Evolutionary conservation across 2,797 vertebrate genomes (phyloP), one percentile per base, ranked within the genome.

Genomic region (Thunnus albacares): DNA sequence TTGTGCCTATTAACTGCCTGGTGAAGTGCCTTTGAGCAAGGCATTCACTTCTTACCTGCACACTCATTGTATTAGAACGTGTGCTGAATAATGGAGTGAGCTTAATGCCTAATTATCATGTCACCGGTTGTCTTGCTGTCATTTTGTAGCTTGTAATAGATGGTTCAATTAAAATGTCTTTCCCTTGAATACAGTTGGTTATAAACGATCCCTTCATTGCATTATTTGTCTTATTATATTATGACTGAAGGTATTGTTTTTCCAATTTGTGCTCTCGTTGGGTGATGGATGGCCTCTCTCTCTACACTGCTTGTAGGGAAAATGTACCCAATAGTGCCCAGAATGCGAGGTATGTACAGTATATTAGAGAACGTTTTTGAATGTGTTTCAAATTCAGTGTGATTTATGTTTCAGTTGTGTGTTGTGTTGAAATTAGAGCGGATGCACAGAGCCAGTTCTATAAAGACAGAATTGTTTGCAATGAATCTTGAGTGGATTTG

Each of bases 301-400:
- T 67, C 80, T 76, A 33, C 80, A n/a, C 79, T 87, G 69, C 80
- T 87, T 93, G 81, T 93, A 96, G 95, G 71, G 94, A 93, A 85
- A 89, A 88, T 83, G 89, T 93, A 75, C 80, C 93, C 77, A 95
- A 95, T 90, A 95, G 88, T 87, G 80, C 84, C 70, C 92, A 93
- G 82, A 94, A 92, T 89, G 89, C 87, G 83, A 94, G 94, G 95
- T 96, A 95, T 6, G 94, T 94, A 51, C 47, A 51, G 47, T 51
- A 80, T 73, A 56, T 26, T 75, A 33, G 30, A 63, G 68, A 30
- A 47, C 33, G 45, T 20, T 51, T 20, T 49, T 20, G 6, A 51
- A 18, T 51, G 47, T 68, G 49, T 71, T 70, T 45, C 2, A 56
- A 15, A 58, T 24, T 28, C 5, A 51, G 6, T 28, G 63, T 77